A percentile compares a stretch with the other conserved stretches of the same genome.
phyloP scores from a whole-genome alignment of 2,113 vertebrate species.

The Hippocampus zosterae region DNA sequence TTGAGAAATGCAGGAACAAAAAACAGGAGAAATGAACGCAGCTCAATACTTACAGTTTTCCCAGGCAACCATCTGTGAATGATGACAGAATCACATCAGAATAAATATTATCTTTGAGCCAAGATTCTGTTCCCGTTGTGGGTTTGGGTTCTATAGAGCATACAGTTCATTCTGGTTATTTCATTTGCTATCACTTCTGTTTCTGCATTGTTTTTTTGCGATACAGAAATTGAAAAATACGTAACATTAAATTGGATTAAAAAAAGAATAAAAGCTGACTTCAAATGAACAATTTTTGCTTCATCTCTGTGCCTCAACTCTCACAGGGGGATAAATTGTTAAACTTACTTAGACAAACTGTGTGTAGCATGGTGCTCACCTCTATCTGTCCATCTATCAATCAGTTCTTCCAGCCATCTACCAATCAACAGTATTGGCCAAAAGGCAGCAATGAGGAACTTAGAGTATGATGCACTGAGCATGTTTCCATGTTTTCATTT shows the following conservation, averaged over 20 bases:
- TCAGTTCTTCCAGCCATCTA: not conserved
- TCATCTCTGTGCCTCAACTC: not conserved
- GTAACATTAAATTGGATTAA: not conserved
- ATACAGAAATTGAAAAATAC: not conserved
- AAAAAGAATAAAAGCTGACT: not conserved
- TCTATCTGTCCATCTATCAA: not conserved
- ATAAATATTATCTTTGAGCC: not conserved
- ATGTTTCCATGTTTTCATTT: slow-evolving; percentile 11
- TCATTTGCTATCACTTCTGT: not conserved
- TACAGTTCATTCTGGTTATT: not conserved
- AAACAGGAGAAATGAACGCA: not conserved
- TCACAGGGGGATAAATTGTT: not conserved
- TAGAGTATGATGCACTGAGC: not conserved
- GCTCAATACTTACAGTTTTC: not conserved
- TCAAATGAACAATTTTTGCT: not conserved
- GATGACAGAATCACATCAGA: not conserved
- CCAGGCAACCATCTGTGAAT: not conserved
- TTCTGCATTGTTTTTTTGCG: not conserved
- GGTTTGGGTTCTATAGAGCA: not conserved
- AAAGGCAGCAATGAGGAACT: not conserved
- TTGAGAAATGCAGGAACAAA: slow-evolving; percentile 12
- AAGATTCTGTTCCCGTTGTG: not conserved
- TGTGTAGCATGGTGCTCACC: not conserved
- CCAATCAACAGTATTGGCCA: not conserved
- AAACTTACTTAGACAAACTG: not conserved